Conservation (phyloP, 2,113 vertebrate genomes). For the Climacteris rufus region DNA sequence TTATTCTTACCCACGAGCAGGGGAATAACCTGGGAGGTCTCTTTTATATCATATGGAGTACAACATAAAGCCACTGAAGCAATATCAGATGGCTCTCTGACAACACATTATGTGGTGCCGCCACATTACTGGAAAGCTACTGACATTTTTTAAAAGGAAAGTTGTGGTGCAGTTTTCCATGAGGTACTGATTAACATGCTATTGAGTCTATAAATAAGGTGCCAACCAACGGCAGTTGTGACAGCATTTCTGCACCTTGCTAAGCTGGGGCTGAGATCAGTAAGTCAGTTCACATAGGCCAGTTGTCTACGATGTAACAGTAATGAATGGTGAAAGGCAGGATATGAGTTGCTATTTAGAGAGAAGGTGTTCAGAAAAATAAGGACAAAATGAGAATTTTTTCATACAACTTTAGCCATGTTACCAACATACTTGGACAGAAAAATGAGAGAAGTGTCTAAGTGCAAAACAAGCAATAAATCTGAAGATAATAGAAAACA, state of each 20-base stretch:
- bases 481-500: conserved; percentile 36
- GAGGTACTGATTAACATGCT: conserved; percentile 53
- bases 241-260: conserved; percentile 45
- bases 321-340: conserved; percentile 60
- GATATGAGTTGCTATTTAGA: conserved; percentile 48
- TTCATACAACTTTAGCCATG: neutral
- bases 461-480: conserved; percentile 57
- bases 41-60: neutral
- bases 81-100: neutral
- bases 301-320: conserved; percentile 18
- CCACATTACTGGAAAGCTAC: conserved; percentile 1
- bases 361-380: conserved; percentile 22
- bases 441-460: conserved; percentile 46
- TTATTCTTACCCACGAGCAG: neutral
- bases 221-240: conserved; percentile 24
- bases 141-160: conserved; percentile 8
- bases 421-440: conserved; percentile 32
- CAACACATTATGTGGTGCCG: neutral
- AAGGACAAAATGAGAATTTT: conserved; percentile 44
- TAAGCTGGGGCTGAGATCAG: conserved; percentile 15
- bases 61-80: conserved; percentile 31
- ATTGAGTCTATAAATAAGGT: conserved; percentile 53
- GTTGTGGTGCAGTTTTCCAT: neutral
- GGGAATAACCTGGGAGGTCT: neutral
- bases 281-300: conserved; percentile 40